Base-by-base conservation (phyloP, 2,113 vertebrate genomes). In the Sphyrna mokarran region DNA sequence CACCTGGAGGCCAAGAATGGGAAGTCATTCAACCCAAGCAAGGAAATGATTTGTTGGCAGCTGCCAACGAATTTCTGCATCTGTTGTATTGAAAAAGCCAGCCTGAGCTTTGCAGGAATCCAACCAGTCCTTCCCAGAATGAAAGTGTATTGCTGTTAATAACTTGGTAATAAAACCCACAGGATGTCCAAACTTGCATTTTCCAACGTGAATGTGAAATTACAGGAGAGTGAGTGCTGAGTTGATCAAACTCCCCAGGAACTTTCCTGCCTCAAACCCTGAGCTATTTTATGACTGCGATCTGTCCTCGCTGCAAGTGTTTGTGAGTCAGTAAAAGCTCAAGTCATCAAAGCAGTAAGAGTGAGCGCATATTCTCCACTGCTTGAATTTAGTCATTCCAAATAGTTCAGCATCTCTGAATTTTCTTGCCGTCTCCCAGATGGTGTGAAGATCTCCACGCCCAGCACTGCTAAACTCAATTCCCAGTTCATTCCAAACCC, bases 261-360 rank as follows among this genome's bases (percentile, higher is more conserved):
- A 54, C 43, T 9, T 33, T 54, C 22, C 94, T 33, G 26, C 43
- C 69, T 54, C 43, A 18, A 70, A 54, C 69, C 48, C 94, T 48
- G 26, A 0, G 69, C 61, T 37, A n/a, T 43, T 70, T 95, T 95
- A 72, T 95, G 33, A 40, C 63, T 33, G 20, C 93, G 33, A 11
- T 23, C n/a, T 9, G 0, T 72, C 29, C 40, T 69, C 40, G 26
- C 9, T 20, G 93, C 68, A 29, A 48, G 26, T 37, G 22, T 68
- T 70, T 72, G 20, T 29, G 23, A 95, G 93, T 95, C 68, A 95
- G 20, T 95, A 72, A 95, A 95, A 95, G 40, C 23, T 48, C 93
- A 43, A 48, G 66, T 66, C 89, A 91, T 91, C 89, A 91, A 66
- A 61, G 43, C 43, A 6, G 58, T n/a, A 33, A 54, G 89, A 66